These are phyloP conservation scores for Sphecodes monilicornis DNA, from an alignment of 2,888 invertebrate species.

Conservation along the genomic window DNA sequence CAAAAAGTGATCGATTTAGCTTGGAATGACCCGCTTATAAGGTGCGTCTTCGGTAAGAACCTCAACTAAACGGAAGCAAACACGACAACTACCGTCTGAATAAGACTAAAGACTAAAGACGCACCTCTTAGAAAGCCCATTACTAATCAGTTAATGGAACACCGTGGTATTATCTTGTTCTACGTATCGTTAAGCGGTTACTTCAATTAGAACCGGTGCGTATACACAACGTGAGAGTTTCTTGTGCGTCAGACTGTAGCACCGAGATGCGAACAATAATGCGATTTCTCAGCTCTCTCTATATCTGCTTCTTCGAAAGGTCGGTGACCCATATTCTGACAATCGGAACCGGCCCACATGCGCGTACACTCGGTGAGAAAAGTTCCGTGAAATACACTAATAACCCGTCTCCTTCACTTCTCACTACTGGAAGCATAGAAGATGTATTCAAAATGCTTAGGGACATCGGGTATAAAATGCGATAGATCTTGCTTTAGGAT, in stretches of 20 bases:
- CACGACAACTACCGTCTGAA: not conserved
- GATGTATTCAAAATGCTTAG: no score
- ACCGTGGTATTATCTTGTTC: constrained; percentile 15
- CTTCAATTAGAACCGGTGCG: constrained; percentile 21
- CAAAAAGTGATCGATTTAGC: no score
- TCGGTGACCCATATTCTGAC: constrained; percentile 17
- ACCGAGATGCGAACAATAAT: constrained; percentile 33
- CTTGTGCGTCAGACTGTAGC: constrained; percentile 11
- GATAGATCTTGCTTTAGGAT: no score
- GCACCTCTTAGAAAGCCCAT: not conserved
- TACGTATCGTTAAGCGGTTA: constrained; percentile 12
- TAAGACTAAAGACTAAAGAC: no score
- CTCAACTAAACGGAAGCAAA: not conserved
- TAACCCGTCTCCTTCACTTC: not conserved
- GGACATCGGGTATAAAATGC: no score
- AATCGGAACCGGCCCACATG: constrained; percentile 15
- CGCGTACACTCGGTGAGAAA: not conserved
- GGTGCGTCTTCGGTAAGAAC: not conserved
- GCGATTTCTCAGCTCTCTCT: constrained; percentile 52
- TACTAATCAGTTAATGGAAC: constrained; percentile 11
- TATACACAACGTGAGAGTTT: constrained; percentile 33
- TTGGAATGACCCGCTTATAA: no score
- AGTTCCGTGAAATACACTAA: not conserved
- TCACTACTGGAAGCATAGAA: no score
- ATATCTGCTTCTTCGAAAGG: constrained; percentile 41